A percentile compares a stretch with the other conserved stretches of the same genome.
phyloP scores from a whole-genome alignment of 2,113 vertebrate genomes.

The Thymallus thymallus region DNA sequence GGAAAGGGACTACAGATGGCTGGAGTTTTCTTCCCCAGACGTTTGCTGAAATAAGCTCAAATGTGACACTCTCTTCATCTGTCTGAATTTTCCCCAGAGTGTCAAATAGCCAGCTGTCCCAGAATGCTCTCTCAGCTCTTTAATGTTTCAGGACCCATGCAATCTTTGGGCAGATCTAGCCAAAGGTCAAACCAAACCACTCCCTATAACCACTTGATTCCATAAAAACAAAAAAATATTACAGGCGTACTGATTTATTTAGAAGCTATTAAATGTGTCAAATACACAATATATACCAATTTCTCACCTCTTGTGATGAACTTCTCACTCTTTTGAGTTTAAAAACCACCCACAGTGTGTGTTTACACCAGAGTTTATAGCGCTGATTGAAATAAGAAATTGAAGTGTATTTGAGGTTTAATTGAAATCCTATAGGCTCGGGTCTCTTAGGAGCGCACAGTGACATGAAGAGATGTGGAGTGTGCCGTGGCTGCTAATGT shows the following conservation, averaged over 20 bases:
- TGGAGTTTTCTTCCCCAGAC: constrained; percentile 55
- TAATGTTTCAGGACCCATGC: constrained; percentile 65
- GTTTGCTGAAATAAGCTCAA: constrained; percentile 69
- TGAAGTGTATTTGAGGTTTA: constrained; percentile 32
- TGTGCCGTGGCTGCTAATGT: constrained; percentile 39
- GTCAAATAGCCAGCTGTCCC: constrained; percentile 57
- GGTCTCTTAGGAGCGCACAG: constrained; percentile 44
- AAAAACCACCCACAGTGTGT: not conserved
- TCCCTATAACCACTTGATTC: constrained; percentile 31
- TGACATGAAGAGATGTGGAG: constrained; percentile 40
- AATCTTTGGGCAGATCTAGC: constrained; percentile 53
- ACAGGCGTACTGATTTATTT: not conserved
- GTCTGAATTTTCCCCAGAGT: constrained; percentile 58
- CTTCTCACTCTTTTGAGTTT: no score
- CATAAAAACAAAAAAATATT: not conserved
- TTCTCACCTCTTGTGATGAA: not conserved
- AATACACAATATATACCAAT: constrained; percentile 3
- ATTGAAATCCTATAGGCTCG: constrained; percentile 44
- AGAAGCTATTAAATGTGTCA: not conserved
- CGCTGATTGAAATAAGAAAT: constrained; percentile 14
- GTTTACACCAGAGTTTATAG: not conserved
- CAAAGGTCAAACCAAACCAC: constrained; percentile 66
- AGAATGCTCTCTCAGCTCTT: constrained; percentile 52
- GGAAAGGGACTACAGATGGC: constrained; percentile 68
- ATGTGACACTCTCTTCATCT: constrained; percentile 71